A percentile compares a stretch with the other conserved stretches of the same genome.
Conservation (phyloP, 2,888 invertebrate species). For the Eristalis arbustorum region DNA sequence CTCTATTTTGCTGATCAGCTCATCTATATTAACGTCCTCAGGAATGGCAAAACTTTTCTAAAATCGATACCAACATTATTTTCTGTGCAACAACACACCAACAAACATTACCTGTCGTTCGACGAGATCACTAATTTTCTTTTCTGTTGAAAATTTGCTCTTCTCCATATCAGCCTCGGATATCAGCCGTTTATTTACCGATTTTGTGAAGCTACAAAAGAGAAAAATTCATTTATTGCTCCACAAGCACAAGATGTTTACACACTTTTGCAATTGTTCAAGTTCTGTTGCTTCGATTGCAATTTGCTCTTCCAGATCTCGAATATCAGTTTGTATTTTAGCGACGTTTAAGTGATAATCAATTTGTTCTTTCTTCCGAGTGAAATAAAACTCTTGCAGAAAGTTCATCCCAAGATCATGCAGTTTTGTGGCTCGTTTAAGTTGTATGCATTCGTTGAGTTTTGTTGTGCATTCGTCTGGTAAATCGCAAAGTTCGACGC, state of each 20-base stretch:
- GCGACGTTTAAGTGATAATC: conserved; percentile 71
- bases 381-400: conserved; percentile 75
- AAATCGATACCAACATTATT: conserved; percentile 8
- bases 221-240: background rate
- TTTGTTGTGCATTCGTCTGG: conserved; percentile 74
- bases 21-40: conserved; percentile 75
- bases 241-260: background rate
- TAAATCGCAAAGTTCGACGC: conserved; percentile 75
- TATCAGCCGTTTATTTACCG: conserved; percentile 72
- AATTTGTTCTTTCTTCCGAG: conserved; percentile 73
- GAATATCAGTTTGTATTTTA: conserved; percentile 72
- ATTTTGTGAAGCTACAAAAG: conserved; percentile 72
- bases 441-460: conserved; percentile 74
- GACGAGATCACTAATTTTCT: conserved; percentile 72
- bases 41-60: conserved; percentile 72
- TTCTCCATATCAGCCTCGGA: conserved; percentile 73
- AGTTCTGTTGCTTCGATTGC: conserved; percentile 73
- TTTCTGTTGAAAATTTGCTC: conserved; percentile 72
- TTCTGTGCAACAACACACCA: background rate
- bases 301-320: conserved; percentile 72
- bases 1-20: conserved; percentile 75
- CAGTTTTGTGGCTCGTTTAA: conserved; percentile 74
- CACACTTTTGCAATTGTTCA: conserved; percentile 74
- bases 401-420: conserved; percentile 73
- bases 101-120: conserved; percentile 72